Percentiles rank a stretch among this genome's conserved stretches.
phyloP scores from a whole-genome alignment of 2,888 invertebrate genomes.

The Epinotia ramella region DNA sequence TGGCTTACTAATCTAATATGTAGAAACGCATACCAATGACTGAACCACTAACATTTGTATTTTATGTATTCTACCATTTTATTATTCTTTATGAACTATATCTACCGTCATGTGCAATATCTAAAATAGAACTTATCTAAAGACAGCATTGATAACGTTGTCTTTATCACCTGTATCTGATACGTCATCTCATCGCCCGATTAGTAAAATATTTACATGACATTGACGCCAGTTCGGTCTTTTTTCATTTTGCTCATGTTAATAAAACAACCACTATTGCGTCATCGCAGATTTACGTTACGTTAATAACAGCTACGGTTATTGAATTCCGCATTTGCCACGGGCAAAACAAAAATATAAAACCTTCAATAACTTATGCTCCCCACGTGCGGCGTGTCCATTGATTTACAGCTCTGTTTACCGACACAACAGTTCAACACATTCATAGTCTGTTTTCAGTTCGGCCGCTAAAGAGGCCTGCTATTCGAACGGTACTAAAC shows the following conservation, averaged over 20 bases:
- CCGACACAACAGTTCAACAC: slow-evolving; percentile 33
- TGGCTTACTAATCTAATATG: too few species aligned
- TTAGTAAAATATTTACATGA: slow-evolving; percentile 22
- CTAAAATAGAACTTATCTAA: neutral
- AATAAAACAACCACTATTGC: too few species aligned
- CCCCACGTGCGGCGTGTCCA: slow-evolving; percentile 8
- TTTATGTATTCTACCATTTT: neutral
- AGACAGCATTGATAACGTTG: slow-evolving; percentile 1
- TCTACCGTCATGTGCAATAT: neutral
- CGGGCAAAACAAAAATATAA: slow-evolving; percentile 15
- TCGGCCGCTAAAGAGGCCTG: slow-evolving; percentile 4
- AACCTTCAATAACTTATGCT: slow-evolving; percentile 7
- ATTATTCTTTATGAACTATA: neutral
- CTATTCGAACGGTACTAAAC: neutral
- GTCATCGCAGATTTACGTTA: too few species aligned
- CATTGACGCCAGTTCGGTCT: slow-evolving; percentile 14
- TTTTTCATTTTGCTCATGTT: slow-evolving; percentile 18
- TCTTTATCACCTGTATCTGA: neutral
- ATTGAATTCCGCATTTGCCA: neutral
- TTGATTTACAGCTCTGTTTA: slow-evolving; percentile 55
- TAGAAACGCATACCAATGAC: too few species aligned
- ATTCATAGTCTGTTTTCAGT: slow-evolving; percentile 20
- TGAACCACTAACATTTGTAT: too few species aligned
- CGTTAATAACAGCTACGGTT: too few species aligned
- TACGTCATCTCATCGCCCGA: slow-evolving; percentile 27